Base-by-base conservation (phyloP, 2,888 invertebrate genomes). In the Stenolophus ochropezus region DNA sequence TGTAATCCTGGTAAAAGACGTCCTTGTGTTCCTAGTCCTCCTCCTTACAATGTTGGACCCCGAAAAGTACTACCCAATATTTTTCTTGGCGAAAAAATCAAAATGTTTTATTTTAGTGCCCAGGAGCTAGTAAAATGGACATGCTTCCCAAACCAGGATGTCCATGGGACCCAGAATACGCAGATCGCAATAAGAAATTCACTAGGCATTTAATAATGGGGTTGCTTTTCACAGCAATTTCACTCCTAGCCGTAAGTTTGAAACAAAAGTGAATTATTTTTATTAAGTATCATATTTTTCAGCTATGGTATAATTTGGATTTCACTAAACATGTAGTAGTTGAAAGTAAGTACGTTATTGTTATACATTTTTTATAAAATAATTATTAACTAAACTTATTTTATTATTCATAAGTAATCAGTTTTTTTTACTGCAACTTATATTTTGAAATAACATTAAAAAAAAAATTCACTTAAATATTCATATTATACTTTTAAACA, bases 191-290 rank as follows among this genome's bases (percentile, higher is more conserved):
- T 51, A 83, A 82, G 71, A 69, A 42, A 47, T 82, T 56, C 47
- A 16, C 82, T 1, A 84, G 73, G 58, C 83, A 84, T 51, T 61
- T 84, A 14, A 49, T 85, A 2, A 18, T 89, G n/a, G 90, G 89
- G 51, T 88, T 89, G 0, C 79, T 89, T 75, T 88, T 90, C 14
- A 84, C 89, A 82, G 89, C 90, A 0, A 89, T 89, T 16, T 89
- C 90, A 6, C 84, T 90, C 27, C 90, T 89, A 75, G 90, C 90
- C 83, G 91, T 90, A 79, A 83, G 86, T 86, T 77, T 79, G 75
- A 56, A 33, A 4, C 42, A 27, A 18, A 25, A 61, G 14, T 21
- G 20, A 73, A 42, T 2, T 23, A 6, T n/a, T 21, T 16, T 14
- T 18, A 27, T 25, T 56, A 8, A 27, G n/a, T n/a, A n/a, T n/a